phyloP scores from a whole-genome alignment of 2,888 invertebrate genomes.

The Gymnosoma rotundatum region DNA sequence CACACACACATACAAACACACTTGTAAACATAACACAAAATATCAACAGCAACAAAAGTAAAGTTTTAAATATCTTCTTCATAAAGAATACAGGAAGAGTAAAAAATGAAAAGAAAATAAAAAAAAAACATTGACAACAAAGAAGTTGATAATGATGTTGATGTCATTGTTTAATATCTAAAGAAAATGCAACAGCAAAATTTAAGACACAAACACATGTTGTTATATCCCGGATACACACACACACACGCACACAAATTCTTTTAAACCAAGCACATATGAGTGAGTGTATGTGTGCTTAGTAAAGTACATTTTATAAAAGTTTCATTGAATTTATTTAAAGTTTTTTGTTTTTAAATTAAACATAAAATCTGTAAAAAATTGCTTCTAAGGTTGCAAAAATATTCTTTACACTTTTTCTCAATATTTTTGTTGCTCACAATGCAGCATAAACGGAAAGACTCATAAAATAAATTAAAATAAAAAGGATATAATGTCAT shows the following conservation, averaged over 20 bases:
- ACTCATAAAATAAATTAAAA: constrained; percentile 68
- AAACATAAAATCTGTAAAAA: constrained; percentile 63
- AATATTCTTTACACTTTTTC: constrained; percentile 38
- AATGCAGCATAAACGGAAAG: constrained; percentile 64
- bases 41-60: constrained; percentile 53
- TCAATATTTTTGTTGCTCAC: constrained; percentile 30
- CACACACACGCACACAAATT: background rate
- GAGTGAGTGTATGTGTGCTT: background rate
- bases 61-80: constrained; percentile 57
- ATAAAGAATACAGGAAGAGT: constrained; percentile 70
- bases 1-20: background rate
- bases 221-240: background rate
- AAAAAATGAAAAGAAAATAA: constrained; percentile 47
- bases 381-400: constrained; percentile 56
- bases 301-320: constrained; percentile 46
- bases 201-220: constrained; percentile 18
- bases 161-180: constrained; percentile 80
- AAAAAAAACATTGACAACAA: constrained; percentile 63
- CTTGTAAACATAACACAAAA: constrained; percentile 12
- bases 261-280: constrained; percentile 8
- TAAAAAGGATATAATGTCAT: constrained; percentile 64
- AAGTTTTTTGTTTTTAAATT: constrained; percentile 49
- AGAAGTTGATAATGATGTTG: constrained; percentile 77
- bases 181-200: constrained; percentile 68
- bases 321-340: constrained; percentile 62